Conservation (phyloP, 2,113 vertebrate genomes). For the Heterotis niloticus region DNA sequence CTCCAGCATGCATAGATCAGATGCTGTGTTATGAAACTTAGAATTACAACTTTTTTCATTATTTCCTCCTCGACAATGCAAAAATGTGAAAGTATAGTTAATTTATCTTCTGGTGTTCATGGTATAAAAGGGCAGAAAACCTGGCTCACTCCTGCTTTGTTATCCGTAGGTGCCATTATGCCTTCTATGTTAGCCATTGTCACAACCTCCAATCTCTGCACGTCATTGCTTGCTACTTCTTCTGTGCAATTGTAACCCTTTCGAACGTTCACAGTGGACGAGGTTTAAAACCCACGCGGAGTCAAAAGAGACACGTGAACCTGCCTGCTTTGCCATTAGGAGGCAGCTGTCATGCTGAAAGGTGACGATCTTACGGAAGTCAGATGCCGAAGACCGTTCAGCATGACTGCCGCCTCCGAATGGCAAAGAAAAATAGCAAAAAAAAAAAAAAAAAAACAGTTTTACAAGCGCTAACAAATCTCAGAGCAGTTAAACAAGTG, state of each 20-base stretch:
- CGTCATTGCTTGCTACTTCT: slow-evolving; percentile 5
- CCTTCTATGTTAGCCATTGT: background rate
- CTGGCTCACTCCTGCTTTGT: slow-evolving; percentile 3
- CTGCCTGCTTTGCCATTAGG: background rate
- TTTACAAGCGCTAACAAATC: too few species aligned
- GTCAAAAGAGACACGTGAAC: background rate
- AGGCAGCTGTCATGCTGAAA: background rate
- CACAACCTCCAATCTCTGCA: background rate
- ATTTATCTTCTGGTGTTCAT: too few species aligned
- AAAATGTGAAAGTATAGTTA: too few species aligned
- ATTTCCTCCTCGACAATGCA: too few species aligned
- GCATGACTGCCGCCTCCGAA: too few species aligned
- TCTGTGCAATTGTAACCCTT: background rate
- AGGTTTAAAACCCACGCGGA: background rate
- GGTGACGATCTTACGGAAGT: background rate
- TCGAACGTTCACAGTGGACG: background rate
- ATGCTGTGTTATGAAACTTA: too few species aligned
- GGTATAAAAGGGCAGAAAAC: slow-evolving; percentile 3
- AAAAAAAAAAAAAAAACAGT: too few species aligned
- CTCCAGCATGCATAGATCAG: too few species aligned
- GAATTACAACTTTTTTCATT: too few species aligned
- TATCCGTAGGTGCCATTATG: slow-evolving; percentile 10
- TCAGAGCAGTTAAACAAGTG: too few species aligned
- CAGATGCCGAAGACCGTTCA: too few species aligned
- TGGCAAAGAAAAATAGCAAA: too few species aligned